Base-by-base conservation (phyloP, 2,113 vertebrate genomes). In the Tetrax tetrax region DNA sequence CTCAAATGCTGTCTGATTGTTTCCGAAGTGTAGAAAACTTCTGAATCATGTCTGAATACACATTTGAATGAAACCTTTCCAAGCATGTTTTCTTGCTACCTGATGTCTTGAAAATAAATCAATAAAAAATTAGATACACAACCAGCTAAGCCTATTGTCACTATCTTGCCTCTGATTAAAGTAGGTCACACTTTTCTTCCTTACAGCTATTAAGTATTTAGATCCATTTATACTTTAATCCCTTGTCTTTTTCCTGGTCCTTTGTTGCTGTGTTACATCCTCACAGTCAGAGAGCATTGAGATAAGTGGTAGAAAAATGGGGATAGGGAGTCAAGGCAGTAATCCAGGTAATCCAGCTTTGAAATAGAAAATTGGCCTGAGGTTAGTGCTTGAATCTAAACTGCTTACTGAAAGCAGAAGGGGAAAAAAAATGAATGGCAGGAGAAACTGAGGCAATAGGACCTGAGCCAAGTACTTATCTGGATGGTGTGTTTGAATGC, bases 271-370 rank as follows among this genome's bases (percentile, higher is more conserved):
- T 87, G 45, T 84, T 95, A 92, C 81, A 95, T 91, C 92, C 81
- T 96, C 84, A 77, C 87, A 91, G 92, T 61, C 83, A 93, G 94
- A 89, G 23, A 95, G 41, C 77, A 76, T 56, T 71, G 61, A 95
- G 93, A 72, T 84, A 96, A 96, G 89, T 82, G 80, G 57, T 69
- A 92, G 86, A 89, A 92, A 96, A 96, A 94, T 69, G 50, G 81
- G 80, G 41, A 93, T 57, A 91, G 53, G 31, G 77, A 89, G 57
- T 95, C 95, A 95, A 92, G 50, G 31, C 57, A 85, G 61, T 95
- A 97, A 96, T 94, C 92, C 86, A 83, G 61, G 61, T 95, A 97
- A 96, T 94, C 92, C 86, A 83, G 61, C 80, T 96, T 91, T 87
- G 74, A 96, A 95, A 96, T 90, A 90, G 89, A 89, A 96, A 91